Evolutionary conservation across 2,888 invertebrate genomes (phyloP).

Genomic region (Neocrepidodera transversa): DNA sequence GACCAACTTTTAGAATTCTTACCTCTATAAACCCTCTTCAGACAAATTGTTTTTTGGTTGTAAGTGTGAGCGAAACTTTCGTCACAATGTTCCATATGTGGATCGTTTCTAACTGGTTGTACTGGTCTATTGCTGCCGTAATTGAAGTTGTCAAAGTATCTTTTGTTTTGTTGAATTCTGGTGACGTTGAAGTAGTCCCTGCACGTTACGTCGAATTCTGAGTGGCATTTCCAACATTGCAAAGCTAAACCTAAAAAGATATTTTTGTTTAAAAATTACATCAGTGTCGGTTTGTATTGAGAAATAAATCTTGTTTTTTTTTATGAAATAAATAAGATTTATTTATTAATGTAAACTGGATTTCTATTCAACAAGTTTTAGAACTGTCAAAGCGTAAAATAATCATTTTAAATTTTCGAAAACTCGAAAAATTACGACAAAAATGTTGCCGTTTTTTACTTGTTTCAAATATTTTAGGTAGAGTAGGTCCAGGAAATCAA

Average conservation of each 20-base stretch:
- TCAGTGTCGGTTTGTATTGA: too few species aligned
- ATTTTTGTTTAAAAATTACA: too few species aligned
- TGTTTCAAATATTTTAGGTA: too few species aligned
- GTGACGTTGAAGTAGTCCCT: constrained; percentile 74
- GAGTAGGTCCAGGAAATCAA: too few species aligned
- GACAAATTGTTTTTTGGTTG: constrained; percentile 44
- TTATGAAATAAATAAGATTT: too few species aligned
- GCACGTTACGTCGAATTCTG: constrained; percentile 74
- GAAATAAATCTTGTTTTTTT: too few species aligned
- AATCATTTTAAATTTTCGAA: too few species aligned
- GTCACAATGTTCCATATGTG: constrained; percentile 40
- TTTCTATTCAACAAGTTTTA: too few species aligned
- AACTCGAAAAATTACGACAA: too few species aligned
- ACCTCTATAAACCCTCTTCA: constrained; percentile 43
- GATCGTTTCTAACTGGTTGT: constrained; percentile 35
- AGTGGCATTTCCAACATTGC: constrained; percentile 79
- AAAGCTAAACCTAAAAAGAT: constrained; percentile 68
- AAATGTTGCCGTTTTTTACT: too few species aligned
- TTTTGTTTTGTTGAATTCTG: constrained; percentile 50
- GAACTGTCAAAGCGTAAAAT: too few species aligned
- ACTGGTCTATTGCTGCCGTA: constrained; percentile 47
- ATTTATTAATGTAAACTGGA: too few species aligned
- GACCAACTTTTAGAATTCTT: constrained; percentile 8
- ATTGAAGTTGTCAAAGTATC: constrained; percentile 53
- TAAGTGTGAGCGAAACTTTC: constrained; percentile 37